Percentiles rank a stretch among this genome's conserved stretches.
Evolutionary conservation across 1,140 invertebrate species (phyloP).

Genomic region (Bilobella aurantiaca): DNA sequence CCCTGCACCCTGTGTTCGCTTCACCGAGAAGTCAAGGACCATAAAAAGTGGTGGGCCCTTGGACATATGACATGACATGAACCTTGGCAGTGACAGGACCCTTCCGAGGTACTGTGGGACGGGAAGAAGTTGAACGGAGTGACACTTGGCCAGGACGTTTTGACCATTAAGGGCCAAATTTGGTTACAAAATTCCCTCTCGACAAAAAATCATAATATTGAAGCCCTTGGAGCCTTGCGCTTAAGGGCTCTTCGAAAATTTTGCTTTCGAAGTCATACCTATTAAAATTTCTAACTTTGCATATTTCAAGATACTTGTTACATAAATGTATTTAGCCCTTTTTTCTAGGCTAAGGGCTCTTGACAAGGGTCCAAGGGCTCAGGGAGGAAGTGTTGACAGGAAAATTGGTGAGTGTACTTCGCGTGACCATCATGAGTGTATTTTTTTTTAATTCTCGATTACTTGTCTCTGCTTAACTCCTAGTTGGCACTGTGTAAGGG

Average conservation of each 20-base stretch:
- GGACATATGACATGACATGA: too few relatives aligned
- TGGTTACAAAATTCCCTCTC: slow-evolving; percentile 15
- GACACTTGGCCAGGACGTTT: slow-evolving; percentile 33
- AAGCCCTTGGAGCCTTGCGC: too few relatives aligned
- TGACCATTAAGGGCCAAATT: slow-evolving; percentile 33
- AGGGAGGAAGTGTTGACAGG: background rate
- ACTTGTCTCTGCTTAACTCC: too few relatives aligned
- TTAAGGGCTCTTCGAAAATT: background rate
- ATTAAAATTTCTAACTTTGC: background rate
- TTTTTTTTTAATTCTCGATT: too few relatives aligned
- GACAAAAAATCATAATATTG: too few relatives aligned
- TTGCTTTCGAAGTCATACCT: background rate
- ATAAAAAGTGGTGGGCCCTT: background rate
- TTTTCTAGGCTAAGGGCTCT: too few relatives aligned
- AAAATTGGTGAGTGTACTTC: too few relatives aligned
- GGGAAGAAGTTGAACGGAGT: slow-evolving; percentile 21
- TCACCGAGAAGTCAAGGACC: background rate
- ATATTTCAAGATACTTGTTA: background rate
- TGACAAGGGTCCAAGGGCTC: background rate
- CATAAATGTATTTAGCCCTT: too few relatives aligned
- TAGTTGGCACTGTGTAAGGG: too few relatives aligned
- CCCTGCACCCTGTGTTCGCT: background rate
- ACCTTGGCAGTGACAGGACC: background rate
- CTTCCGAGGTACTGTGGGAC: background rate
- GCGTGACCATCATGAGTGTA: too few relatives aligned